Base-by-base conservation (phyloP, 2,888 invertebrate species). In the Luperina testacea region DNA sequence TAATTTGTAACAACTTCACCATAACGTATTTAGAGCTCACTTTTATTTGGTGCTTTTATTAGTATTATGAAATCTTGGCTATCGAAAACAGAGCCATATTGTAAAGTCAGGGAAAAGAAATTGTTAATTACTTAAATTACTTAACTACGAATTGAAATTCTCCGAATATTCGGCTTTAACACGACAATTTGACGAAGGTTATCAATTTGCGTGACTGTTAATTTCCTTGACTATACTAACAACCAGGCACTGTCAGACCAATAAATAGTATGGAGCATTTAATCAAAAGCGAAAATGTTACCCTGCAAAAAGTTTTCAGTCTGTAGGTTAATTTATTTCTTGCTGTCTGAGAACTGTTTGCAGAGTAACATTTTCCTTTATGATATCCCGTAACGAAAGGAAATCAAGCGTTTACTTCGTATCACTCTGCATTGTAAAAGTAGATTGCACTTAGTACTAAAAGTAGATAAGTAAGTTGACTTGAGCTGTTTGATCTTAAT, bases 401-500 rank as follows among this genome's bases (percentile, higher is more conserved):
- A 27, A 20, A 20, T 45, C n/a, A 20, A 48, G n/a, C n/a, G 15
- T 48, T 59, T 67, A 57, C 15, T 59, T 65, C 48, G 64, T 78
- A 51, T 51, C 38, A 57, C 17, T 57, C 1, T 6, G 11, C 9
- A 65, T 48, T 64, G 20, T 59, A 78, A 48, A 59, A 71, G 59
- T 61, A 79, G 48, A 78, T 53, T 67, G 59, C 59, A 71, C 27
- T n/a, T 32, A 48, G 32, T 20, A 69, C 32, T 78, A 42, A 64
- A 24, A 48, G 7, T 20, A 65, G 70, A 11, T 42, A 71, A 51
- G 13, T 42, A 71, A 59, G 59, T 79, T 51, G 17, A 71, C 79
- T 78, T 45, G 38, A 20, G 48, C 27, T 27, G 53, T 63, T 79
- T 61, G 59, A 79, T 80, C 61, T 63, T 80, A 72, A 79, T 72